A percentile compares a stretch with the other conserved stretches of the same genome.
These are phyloP conservation scores for Siderastrea siderea DNA, from an alignment of 92 coral and sea anemone genomes.

Conservation along the genomic window DNA sequence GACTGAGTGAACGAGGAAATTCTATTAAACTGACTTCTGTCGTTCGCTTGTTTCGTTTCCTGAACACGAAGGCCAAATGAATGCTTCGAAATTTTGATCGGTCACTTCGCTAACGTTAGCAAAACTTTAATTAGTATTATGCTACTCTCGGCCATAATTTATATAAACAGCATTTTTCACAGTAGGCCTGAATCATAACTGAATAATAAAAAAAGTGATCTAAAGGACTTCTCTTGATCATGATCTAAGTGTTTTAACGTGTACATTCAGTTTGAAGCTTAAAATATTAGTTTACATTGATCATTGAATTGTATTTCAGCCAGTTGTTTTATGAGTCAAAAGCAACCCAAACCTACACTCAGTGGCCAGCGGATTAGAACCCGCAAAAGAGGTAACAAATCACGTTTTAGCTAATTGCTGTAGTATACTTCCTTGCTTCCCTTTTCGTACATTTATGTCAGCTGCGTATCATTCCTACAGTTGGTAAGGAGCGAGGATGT, in stretches of 20 bases:
- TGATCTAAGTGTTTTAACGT: too few species aligned
- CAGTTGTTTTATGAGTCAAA: constrained; percentile 99
- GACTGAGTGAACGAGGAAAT: neutral
- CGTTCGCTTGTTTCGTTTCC: neutral
- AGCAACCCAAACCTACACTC: constrained; percentile 99
- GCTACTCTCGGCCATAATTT: neutral
- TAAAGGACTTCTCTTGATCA: too few species aligned
- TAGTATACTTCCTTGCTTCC: neutral
- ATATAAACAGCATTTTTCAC: neutral
- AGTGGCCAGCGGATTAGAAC: constrained; percentile 99
- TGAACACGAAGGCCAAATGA: neutral
- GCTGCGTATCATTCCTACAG: too few species aligned
- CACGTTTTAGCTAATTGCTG: neutral
- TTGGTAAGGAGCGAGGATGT: too few species aligned
- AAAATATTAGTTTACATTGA: neutral
- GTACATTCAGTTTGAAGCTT: too few species aligned
- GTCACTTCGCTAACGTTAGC: neutral
- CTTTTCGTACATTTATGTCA: neutral
- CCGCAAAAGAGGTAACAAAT: constrained; percentile 98
- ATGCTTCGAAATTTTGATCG: neutral
- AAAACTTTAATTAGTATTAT: neutral
- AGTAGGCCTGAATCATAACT: neutral
- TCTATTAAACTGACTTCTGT: neutral
- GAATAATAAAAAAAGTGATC: neutral
- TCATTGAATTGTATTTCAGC: constrained; percentile 56